Percentiles rank a stretch among this genome's conserved stretches.
These are phyloP conservation scores for Neolamprologus modestus DNA, from an alignment of 2,113 vertebrate genomes.

Conservation along the genomic window DNA sequence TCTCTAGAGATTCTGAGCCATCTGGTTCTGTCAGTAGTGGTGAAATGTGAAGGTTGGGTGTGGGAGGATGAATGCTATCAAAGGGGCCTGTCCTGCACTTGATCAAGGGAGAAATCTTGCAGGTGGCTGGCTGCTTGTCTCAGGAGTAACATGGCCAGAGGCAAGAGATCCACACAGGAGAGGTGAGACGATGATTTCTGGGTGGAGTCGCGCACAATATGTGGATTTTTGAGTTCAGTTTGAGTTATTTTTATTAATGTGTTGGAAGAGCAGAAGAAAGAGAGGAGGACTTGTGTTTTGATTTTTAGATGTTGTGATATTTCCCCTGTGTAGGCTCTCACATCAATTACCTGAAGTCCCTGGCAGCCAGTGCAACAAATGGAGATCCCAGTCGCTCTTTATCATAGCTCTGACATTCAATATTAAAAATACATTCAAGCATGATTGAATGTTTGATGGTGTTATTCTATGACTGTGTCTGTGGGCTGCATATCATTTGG, in stretches of 20 bases:
- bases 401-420: slow-evolving; percentile 50
- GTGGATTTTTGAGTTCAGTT: neutral
- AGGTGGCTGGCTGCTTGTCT: slow-evolving; percentile 45
- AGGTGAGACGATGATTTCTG: neutral
- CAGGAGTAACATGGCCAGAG: slow-evolving; percentile 12
- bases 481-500: slow-evolving; percentile 17
- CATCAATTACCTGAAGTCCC: slow-evolving; percentile 50
- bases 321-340: slow-evolving; percentile 44
- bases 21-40: slow-evolving; percentile 22
- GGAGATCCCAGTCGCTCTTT: slow-evolving; percentile 37
- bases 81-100: slow-evolving; percentile 28
- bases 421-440: slow-evolving; percentile 58
- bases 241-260: slow-evolving; percentile 23
- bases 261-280: neutral
- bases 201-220: neutral
- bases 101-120: slow-evolving; percentile 55
- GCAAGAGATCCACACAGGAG: neutral
- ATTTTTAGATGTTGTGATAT: slow-evolving; percentile 28
- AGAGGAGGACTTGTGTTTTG: neutral
- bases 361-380: slow-evolving; percentile 31
- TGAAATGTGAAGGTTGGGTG: neutral
- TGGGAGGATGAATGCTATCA: neutral
- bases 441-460: slow-evolving; percentile 50
- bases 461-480: slow-evolving; percentile 36
- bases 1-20: slow-evolving; percentile 1